These are phyloP conservation scores for Coturnix japonica DNA, from an alignment of 2,113 vertebrate genomes.

Conservation along the genomic window DNA sequence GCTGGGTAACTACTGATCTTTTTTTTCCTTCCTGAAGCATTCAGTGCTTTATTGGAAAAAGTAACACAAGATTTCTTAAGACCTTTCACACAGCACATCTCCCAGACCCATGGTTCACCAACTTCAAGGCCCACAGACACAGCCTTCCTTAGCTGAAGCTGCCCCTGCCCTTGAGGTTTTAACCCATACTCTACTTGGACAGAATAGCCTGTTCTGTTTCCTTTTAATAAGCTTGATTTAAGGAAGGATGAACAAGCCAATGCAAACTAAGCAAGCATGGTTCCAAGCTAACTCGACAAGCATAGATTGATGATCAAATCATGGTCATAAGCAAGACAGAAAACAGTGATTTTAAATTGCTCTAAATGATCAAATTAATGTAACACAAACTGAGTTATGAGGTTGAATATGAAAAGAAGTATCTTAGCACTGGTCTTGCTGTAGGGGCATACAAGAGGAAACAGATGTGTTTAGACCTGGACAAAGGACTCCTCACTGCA, in stretches of 20 bases:
- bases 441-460: not conserved
- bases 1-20: rapidly evolving
- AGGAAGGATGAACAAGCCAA: not conserved
- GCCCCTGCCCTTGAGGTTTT: not conserved
- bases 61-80: not conserved
- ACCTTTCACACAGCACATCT: not conserved
- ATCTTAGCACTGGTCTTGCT: not conserved
- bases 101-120: not conserved
- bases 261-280: not conserved
- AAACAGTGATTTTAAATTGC: not conserved
- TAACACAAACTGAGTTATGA: not conserved
- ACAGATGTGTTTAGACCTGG: not conserved
- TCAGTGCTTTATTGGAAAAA: too few species aligned
- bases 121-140: not conserved
- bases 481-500: not conserved
- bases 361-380: not conserved
- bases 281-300: not conserved
- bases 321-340: not conserved
- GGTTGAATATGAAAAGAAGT: not conserved
- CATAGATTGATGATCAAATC: not conserved
- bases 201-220: not conserved
- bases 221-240: not conserved
- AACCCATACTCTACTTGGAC: not conserved
- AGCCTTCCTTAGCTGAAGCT: not conserved
- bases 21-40: not conserved